phyloP scores from a whole-genome alignment of 2,113 vertebrate species.

The Xenus cinereus region DNA sequence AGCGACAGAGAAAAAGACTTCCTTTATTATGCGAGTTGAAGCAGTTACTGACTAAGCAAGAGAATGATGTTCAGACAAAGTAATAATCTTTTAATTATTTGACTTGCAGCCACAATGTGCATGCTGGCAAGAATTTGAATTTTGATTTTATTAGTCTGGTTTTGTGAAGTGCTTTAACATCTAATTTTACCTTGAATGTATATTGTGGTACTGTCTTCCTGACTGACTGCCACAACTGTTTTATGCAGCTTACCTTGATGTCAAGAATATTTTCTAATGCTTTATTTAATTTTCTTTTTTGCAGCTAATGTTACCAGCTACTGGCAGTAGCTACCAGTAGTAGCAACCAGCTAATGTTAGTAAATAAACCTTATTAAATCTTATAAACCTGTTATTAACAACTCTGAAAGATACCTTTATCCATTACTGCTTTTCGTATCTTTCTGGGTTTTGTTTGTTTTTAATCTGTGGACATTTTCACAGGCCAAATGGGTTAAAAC shows the following conservation, averaged over 20 bases:
- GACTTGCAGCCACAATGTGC: background rate
- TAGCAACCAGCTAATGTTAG: background rate
- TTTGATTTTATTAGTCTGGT: background rate
- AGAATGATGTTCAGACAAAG: background rate
- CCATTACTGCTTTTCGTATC: background rate
- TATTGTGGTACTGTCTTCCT: background rate
- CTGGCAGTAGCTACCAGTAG: no score
- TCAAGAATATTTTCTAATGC: background rate
- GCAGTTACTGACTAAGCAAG: conserved; percentile 17
- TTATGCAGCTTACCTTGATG: background rate
- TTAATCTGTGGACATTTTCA: background rate
- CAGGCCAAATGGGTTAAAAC: background rate
- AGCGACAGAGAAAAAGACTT: conserved; percentile 22
- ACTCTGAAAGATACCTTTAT: background rate
- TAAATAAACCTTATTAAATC: background rate
- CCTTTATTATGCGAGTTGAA: conserved; percentile 32
- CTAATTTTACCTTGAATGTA: background rate
- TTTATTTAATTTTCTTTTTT: background rate
- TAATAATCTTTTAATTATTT: conserved; percentile 54
- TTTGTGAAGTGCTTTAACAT: conserved; percentile 3
- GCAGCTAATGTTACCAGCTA: no score
- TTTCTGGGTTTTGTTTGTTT: background rate
- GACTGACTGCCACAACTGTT: background rate
- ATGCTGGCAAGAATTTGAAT: background rate
- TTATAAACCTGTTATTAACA: background rate